Conservation (phyloP, 2,888 invertebrate species). For the Sinohyriopsis cumingii region DNA sequence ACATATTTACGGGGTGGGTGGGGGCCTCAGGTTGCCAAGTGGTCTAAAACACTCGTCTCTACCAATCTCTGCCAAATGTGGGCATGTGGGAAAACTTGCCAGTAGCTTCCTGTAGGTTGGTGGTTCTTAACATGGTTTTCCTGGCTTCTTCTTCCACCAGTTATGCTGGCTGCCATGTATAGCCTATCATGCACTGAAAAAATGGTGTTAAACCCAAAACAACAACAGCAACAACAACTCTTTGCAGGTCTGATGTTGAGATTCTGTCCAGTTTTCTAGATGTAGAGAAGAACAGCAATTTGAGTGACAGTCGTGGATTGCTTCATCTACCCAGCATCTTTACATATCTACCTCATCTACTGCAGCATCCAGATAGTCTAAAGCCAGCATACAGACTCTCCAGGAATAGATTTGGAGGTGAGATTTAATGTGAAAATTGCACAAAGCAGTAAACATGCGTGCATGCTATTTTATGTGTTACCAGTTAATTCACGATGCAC, state of each 20-base stretch:
- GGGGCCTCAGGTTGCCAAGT: no score
- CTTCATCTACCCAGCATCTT: constrained; percentile 85
- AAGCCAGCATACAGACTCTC: constrained; percentile 86
- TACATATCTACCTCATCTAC: constrained; percentile 89
- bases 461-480: not conserved
- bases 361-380: constrained; percentile 84
- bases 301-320: constrained; percentile 40
- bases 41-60: no score
- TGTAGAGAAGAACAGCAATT: constrained; percentile 17
- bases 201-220: no score
- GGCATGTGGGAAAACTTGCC: no score
- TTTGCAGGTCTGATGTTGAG: constrained; percentile 7
- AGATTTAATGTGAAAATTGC: constrained; percentile 17
- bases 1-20: no score
- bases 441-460: not conserved
- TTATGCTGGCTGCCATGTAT: no score
- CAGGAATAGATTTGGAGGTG: constrained; percentile 80
- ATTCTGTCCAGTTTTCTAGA: not conserved
- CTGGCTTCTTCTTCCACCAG: no score
- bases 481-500: not conserved
- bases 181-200: no score
- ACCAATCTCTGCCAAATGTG: no score
- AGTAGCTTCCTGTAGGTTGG: no score
- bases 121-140: no score
- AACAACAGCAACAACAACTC: not conserved